These are phyloP conservation scores for Zaprionus bogoriensis DNA, from an alignment of 2,888 invertebrate genomes.

Conservation along the genomic window DNA sequence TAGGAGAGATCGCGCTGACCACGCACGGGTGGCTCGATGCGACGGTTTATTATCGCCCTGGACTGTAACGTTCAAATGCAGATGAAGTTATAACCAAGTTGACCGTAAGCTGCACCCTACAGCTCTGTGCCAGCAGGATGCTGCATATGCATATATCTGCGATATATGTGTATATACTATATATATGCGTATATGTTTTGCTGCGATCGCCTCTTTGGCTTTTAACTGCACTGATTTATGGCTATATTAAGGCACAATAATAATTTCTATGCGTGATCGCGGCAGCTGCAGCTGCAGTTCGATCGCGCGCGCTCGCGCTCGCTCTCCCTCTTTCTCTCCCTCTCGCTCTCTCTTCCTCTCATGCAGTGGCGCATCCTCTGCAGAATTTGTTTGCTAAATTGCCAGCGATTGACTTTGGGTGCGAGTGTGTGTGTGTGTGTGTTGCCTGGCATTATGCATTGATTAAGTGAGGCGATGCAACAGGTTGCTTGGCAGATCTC, in stretches of 20 bases:
- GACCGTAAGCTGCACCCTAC: constrained; percentile 45
- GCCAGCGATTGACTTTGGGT: constrained; percentile 24
- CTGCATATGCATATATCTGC: constrained; percentile 33
- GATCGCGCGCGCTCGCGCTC: no score
- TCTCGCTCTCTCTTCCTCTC: not conserved
- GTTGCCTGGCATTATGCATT: constrained; percentile 39
- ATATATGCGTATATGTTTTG: constrained; percentile 5
- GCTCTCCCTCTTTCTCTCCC: not conserved
- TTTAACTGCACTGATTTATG: constrained; percentile 75
- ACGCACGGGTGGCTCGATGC: constrained; percentile 79
- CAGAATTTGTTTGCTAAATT: constrained; percentile 43
- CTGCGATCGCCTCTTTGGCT: constrained; percentile 36
- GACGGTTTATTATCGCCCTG: constrained; percentile 67
- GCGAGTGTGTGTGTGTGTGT: constrained; percentile 14
- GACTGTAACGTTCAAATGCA: constrained; percentile 59
- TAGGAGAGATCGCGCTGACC: constrained; percentile 34
- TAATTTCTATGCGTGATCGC: constrained; percentile 75
- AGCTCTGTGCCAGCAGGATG: constrained; percentile 70
- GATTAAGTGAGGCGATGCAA: constrained; percentile 56
- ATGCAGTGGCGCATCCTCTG: constrained; percentile 1
- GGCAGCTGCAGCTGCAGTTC: constrained; percentile 49
- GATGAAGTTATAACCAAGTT: constrained; percentile 76
- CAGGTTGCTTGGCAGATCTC: constrained; percentile 39
- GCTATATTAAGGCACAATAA: constrained; percentile 76
- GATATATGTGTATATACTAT: not conserved